A percentile compares a stretch with the other conserved stretches of the same genome.
phyloP scores from a whole-genome alignment of 2,888 invertebrate species.

The Nesidiocoris tenuis region DNA sequence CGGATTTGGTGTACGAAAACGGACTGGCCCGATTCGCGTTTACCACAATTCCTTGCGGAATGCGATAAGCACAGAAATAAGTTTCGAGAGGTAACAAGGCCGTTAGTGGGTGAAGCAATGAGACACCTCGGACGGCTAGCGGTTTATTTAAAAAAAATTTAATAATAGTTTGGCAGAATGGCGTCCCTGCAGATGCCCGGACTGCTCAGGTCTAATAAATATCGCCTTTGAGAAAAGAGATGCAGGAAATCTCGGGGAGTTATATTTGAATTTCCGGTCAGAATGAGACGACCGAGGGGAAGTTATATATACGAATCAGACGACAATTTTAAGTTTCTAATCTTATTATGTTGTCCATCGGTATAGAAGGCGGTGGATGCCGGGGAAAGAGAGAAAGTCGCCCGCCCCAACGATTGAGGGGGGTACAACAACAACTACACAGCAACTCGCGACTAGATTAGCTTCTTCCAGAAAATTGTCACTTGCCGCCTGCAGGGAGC shows the following conservation, averaged over 20 bases:
- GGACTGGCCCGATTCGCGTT: too few species aligned
- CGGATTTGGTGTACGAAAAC: too few species aligned
- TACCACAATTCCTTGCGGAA: too few species aligned
- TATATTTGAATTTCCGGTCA: slow-evolving; percentile 41
- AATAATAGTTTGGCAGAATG: slow-evolving; percentile 40
- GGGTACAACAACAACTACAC: background rate
- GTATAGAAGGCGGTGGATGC: background rate
- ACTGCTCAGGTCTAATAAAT: slow-evolving; percentile 37
- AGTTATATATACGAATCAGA: slow-evolving; percentile 33
- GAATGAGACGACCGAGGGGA: slow-evolving; percentile 10
- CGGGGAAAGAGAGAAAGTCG: background rate
- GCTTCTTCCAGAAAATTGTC: slow-evolving; percentile 28
- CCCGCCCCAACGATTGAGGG: slow-evolving; percentile 6
- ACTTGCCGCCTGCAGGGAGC: slow-evolving; percentile 14
- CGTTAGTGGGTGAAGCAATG: background rate
- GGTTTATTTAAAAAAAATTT: slow-evolving; percentile 5
- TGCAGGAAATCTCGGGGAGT: slow-evolving; percentile 37
- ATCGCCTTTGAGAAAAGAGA: slow-evolving; percentile 35
- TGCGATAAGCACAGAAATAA: too few species aligned
- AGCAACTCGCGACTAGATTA: slow-evolving; percentile 32
- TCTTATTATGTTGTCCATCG: slow-evolving; percentile 28
- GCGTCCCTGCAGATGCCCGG: slow-evolving; percentile 18
- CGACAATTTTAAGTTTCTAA: slow-evolving; percentile 39
- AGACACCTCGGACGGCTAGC: background rate
- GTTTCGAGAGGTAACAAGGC: too few species aligned